phyloP scores from a whole-genome alignment of 2,797 vertebrate species.

The Acrossocheilus wenchowensis region DNA sequence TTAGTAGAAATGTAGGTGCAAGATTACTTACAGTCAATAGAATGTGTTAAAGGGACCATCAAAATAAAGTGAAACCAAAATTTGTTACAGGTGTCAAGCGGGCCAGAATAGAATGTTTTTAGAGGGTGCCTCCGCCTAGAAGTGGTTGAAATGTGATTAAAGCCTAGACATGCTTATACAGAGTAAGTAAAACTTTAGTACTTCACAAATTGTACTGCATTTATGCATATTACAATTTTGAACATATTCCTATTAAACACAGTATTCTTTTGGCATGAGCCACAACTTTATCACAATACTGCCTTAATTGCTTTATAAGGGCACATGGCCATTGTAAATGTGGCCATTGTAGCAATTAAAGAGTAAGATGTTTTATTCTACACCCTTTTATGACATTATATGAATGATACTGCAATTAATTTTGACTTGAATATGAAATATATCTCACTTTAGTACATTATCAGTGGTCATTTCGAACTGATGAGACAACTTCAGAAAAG shows the following conservation, averaged over 20 bases:
- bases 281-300: background rate
- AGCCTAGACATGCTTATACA: background rate
- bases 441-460: conserved; percentile 22
- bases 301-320: background rate
- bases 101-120: background rate
- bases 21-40: too few species aligned
- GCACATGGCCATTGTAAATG: background rate
- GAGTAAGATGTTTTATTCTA: background rate
- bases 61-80: too few species aligned
- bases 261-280: background rate
- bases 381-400: background rate
- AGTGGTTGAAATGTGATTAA: background rate
- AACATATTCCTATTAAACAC: background rate
- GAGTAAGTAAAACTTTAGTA: background rate
- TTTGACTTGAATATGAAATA: conserved; percentile 23
- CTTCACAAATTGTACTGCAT: background rate
- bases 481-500: background rate
- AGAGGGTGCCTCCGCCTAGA: background rate
- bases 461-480: conserved; percentile 45
- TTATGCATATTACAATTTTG: background rate
- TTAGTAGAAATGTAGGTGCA: too few species aligned
- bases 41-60: too few species aligned
- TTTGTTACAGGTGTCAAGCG: background rate
- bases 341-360: background rate
- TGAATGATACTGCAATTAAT: conserved; percentile 41